Evolutionary conservation across 2,113 vertebrate genomes (phyloP).

Genomic region (Melanerpes formicivorus): DNA sequence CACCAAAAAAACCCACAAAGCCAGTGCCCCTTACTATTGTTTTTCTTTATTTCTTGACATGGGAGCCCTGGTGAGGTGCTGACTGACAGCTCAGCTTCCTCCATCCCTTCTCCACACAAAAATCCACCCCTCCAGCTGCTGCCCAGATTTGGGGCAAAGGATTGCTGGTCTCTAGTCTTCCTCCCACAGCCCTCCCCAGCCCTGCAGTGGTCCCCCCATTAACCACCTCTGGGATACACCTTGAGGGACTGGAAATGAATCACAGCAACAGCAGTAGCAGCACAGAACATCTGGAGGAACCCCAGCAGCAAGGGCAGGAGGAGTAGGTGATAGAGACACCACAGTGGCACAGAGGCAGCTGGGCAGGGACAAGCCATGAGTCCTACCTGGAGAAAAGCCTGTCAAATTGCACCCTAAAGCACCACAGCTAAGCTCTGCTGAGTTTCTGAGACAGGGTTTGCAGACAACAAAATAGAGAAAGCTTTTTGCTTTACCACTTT

Average conservation of each 20-base stretch:
- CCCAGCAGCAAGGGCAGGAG: neutral
- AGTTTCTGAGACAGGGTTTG: neutral
- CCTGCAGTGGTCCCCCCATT: rapidly evolving
- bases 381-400: neutral
- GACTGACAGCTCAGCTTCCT: neutral
- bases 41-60: neutral
- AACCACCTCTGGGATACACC: neutral
- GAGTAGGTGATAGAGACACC: rapidly evolving
- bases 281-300: neutral
- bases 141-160: neutral
- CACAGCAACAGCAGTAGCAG: neutral
- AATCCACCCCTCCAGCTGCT: neutral
- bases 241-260: neutral
- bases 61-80: neutral
- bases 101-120: neutral
- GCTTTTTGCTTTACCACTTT: neutral
- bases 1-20: neutral
- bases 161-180: neutral
- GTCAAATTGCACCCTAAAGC: neutral
- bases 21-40: neutral
- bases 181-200: neutral
- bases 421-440: neutral
- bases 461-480: neutral
- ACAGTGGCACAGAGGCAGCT: neutral
- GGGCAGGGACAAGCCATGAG: neutral